Percentiles rank a stretch among this genome's conserved stretches.
phyloP scores from a whole-genome alignment of 1,140 invertebrate species.

The Oreohelix idahoensis region DNA sequence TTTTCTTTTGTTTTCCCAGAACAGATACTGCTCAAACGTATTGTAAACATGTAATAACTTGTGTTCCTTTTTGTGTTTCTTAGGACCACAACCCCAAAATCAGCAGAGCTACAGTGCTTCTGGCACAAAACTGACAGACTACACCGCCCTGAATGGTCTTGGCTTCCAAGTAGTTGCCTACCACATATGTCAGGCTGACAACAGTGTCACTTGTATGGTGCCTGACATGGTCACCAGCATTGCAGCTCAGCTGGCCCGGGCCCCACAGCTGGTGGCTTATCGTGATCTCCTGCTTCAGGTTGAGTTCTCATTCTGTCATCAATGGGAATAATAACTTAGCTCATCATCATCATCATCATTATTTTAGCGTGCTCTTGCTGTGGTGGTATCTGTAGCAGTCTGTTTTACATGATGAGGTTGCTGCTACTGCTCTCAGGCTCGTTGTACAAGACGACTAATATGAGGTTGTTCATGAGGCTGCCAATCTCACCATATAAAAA shows the following conservation, averaged over 20 bases:
- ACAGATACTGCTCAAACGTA: too few relatives aligned
- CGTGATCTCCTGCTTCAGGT: conserved; percentile 84
- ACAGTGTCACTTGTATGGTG: conserved; percentile 92
- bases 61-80: background rate
- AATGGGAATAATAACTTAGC: too few relatives aligned
- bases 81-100: background rate
- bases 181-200: conserved; percentile 94
- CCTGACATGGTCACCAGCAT: conserved; percentile 95
- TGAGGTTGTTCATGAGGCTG: too few relatives aligned
- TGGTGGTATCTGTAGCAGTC: too few relatives aligned
- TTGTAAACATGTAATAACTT: too few relatives aligned
- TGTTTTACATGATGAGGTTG: too few relatives aligned
- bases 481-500: too few relatives aligned
- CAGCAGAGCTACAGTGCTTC: conserved; percentile 43
- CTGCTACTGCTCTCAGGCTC: too few relatives aligned
- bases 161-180: conserved; percentile 91
- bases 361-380: too few relatives aligned
- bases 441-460: too few relatives aligned
- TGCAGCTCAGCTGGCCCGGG: conserved; percentile 90
- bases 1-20: too few relatives aligned
- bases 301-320: background rate
- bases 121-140: conserved; percentile 52
- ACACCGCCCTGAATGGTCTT: conserved; percentile 74
- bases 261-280: conserved; percentile 88
- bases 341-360: too few relatives aligned